These are phyloP conservation scores for Leuciscus waleckii DNA, from an alignment of 2,797 vertebrate genomes.

Conservation along the genomic window DNA sequence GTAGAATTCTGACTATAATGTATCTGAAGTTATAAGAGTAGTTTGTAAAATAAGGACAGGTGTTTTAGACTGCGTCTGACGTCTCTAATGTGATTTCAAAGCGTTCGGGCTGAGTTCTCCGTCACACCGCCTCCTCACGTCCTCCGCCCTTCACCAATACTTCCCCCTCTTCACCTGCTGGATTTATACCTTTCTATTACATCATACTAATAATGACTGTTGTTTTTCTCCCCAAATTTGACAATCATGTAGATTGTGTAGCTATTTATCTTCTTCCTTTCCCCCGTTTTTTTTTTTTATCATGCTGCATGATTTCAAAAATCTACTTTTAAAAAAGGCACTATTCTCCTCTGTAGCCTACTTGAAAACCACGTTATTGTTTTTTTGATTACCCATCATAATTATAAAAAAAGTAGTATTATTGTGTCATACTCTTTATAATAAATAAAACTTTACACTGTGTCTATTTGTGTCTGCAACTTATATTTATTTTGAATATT, in stretches of 20 bases:
- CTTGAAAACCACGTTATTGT: background rate
- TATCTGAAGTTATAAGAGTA: background rate
- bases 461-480: background rate
- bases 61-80: background rate
- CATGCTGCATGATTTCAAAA: background rate
- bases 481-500: background rate
- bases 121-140: conserved; percentile 18
- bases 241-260: background rate
- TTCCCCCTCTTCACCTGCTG: background rate
- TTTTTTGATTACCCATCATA: background rate
- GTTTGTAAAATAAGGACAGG: background rate
- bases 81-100: background rate
- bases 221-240: background rate
- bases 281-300: background rate
- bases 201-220: background rate
- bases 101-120: background rate
- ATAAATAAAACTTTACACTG: background rate
- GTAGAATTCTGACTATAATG: background rate
- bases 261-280: background rate
- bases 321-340: background rate
- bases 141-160: conserved; percentile 2
- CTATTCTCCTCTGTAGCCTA: background rate
- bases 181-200: background rate
- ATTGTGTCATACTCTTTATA: background rate
- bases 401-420: background rate